phyloP scores from a whole-genome alignment of 2,888 invertebrate genomes.

The Ophion ventricosus region DNA sequence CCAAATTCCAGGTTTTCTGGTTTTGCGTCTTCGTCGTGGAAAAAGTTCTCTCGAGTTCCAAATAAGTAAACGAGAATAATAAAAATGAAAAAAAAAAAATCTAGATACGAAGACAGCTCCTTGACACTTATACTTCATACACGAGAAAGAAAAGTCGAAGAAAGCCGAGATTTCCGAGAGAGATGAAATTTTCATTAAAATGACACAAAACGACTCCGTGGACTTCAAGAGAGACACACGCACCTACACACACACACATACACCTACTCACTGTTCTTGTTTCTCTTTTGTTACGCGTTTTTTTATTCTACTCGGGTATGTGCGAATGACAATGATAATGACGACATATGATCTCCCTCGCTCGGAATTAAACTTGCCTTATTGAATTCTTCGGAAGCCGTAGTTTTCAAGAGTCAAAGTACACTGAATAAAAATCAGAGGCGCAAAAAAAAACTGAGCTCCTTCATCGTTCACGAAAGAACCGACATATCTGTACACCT shows the following conservation, averaged over 20 bases:
- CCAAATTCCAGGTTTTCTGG: constrained; percentile 15
- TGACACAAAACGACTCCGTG: constrained; percentile 14
- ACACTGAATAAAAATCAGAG: not conserved
- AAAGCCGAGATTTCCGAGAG: constrained; percentile 59
- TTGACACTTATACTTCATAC: not conserved
- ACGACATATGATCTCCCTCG: constrained; percentile 23
- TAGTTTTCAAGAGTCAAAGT: not conserved
- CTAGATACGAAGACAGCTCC: constrained; percentile 1
- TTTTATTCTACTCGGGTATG: not conserved
- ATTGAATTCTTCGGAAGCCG: too few relatives aligned
- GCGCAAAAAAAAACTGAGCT: not conserved
- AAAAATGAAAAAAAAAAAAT: not conserved
- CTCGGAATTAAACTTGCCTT: not conserved
- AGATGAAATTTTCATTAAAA: constrained; percentile 14
- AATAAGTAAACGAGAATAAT: not conserved
- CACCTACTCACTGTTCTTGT: constrained; percentile 2
- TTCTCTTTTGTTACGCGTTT: not conserved
- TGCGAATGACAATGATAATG: constrained; percentile 56
- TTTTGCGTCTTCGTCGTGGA: constrained; percentile 2
- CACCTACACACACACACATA: constrained; percentile 31
- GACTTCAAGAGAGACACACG: constrained; percentile 43
- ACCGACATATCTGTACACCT: not conserved
- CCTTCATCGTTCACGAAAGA: not conserved
- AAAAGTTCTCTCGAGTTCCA: constrained; percentile 22
- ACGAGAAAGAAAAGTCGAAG: constrained; percentile 51